A percentile compares a stretch with the other conserved stretches of the same genome.
Conservation (phyloP, 2,797 vertebrate genomes). For the Channallabes apus region DNA sequence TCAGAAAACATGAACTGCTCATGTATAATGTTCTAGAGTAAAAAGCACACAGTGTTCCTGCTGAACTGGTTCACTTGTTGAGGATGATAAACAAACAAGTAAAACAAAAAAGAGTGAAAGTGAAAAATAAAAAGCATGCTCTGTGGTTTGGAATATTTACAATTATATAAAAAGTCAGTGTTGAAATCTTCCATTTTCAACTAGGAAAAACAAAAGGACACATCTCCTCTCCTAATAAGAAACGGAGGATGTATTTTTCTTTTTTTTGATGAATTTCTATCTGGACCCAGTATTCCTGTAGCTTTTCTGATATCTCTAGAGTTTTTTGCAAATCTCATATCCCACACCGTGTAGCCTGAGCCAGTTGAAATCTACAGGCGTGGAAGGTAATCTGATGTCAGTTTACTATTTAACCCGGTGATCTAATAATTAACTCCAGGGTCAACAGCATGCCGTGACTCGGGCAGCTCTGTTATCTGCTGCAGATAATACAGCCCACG, state of each 20-base stretch:
- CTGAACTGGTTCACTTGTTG: neutral
- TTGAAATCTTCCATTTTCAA: neutral
- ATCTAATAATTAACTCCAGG: slow-evolving; percentile 52
- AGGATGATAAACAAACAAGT: neutral
- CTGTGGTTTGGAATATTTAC: neutral
- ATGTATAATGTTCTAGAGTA: neutral
- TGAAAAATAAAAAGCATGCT: neutral
- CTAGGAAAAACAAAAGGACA: neutral
- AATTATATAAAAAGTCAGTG: neutral
- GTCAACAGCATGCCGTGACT: slow-evolving; percentile 43
- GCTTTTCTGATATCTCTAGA: neutral
- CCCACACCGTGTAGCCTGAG: neutral
- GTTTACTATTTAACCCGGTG: slow-evolving; percentile 44
- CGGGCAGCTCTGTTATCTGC: slow-evolving; percentile 42
- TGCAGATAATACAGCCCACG: slow-evolving; percentile 35
- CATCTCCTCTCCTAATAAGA: neutral
- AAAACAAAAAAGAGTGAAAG: neutral
- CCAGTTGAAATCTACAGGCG: neutral
- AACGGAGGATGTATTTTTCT: neutral
- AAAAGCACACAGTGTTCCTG: neutral
- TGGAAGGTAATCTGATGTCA: slow-evolving; percentile 30
- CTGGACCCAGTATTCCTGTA: neutral
- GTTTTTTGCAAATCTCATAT: neutral
- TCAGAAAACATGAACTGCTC: neutral
- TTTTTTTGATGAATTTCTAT: neutral